These are phyloP conservation scores for Mythimna albipuncta DNA, from an alignment of 2,888 invertebrate genomes.

Conservation along the genomic window DNA sequence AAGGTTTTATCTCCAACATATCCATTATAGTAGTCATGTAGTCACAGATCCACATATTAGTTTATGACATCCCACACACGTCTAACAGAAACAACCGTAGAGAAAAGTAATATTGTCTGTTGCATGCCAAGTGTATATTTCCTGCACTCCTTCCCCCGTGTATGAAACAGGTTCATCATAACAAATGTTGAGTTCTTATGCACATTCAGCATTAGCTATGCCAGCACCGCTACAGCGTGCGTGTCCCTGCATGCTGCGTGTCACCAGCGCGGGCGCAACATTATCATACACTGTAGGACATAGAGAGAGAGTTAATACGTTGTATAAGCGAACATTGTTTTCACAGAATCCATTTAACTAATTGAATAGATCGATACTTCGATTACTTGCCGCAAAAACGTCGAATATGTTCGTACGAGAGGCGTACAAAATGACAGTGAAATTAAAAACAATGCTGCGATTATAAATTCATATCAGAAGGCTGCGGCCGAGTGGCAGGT, in stretches of 20 bases:
- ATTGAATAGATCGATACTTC: slow-evolving; percentile 60
- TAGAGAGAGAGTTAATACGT: slow-evolving; percentile 26
- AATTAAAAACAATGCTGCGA: slow-evolving; percentile 63
- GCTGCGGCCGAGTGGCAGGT: slow-evolving; percentile 50
- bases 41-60: background rate
- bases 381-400: slow-evolving; percentile 59
- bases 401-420: slow-evolving; percentile 27
- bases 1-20: too few species aligned
- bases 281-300: slow-evolving; percentile 29
- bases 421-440: slow-evolving; percentile 55
- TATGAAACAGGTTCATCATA: slow-evolving; percentile 12
- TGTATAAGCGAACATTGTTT: slow-evolving; percentile 26
- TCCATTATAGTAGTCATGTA: background rate
- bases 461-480: slow-evolving; percentile 64
- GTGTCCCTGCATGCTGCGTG: slow-evolving; percentile 23
- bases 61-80: background rate
- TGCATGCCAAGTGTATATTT: slow-evolving; percentile 14
- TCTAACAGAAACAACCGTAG: background rate
- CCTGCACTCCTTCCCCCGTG: background rate
- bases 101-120: background rate
- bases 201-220: slow-evolving; percentile 11
- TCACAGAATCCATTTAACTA: slow-evolving; percentile 59
- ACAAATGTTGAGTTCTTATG: slow-evolving; percentile 3
- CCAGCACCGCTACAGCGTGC: slow-evolving; percentile 16
- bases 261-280: background rate